phyloP scores from a whole-genome alignment of 1,140 invertebrate species.

The Glomeris maerens region DNA sequence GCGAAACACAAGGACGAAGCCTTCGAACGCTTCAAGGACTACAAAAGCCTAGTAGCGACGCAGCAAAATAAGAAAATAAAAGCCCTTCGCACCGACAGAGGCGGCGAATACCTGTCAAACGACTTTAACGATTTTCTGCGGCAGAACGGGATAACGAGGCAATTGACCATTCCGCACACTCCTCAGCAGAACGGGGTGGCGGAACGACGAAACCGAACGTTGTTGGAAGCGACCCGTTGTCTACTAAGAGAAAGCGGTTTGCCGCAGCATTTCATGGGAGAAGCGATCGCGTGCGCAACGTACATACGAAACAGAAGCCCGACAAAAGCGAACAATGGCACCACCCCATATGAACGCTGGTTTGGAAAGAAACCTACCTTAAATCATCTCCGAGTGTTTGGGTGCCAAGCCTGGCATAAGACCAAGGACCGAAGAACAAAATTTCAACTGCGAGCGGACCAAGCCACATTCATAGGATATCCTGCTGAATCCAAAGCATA shows the following conservation, averaged over 20 bases:
- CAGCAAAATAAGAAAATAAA: slow-evolving; percentile 4
- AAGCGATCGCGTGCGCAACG: slow-evolving; percentile 19
- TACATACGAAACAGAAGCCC: slow-evolving; percentile 33
- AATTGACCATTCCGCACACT: slow-evolving; percentile 26
- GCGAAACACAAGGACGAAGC: slow-evolving; percentile 13
- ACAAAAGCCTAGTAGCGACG: not conserved
- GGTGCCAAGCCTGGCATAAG: slow-evolving; percentile 25
- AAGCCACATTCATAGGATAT: not conserved
- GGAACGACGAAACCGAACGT: slow-evolving; percentile 29
- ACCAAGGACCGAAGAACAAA: not conserved
- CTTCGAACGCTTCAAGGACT: slow-evolving; percentile 13
- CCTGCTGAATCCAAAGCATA: too few relatives aligned
- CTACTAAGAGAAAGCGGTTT: not conserved
- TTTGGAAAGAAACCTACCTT: slow-evolving; percentile 32
- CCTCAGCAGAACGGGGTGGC: slow-evolving; percentile 31
- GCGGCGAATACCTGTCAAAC: slow-evolving; percentile 10
- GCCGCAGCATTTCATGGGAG: not conserved
- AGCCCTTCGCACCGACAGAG: slow-evolving; percentile 9
- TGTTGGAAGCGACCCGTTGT: slow-evolving; percentile 16
- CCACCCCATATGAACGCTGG: slow-evolving; percentile 32
- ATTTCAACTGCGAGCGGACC: not conserved
- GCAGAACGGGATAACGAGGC: slow-evolving; percentile 25
- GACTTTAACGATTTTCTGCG: slow-evolving; percentile 11
- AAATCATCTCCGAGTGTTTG: slow-evolving; percentile 34
- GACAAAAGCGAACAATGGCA: slow-evolving; percentile 24